Percentiles rank a stretch among this genome's conserved stretches.
Conservation (phyloP, 2,888 invertebrate genomes). For the Hypercompe scribonia region DNA sequence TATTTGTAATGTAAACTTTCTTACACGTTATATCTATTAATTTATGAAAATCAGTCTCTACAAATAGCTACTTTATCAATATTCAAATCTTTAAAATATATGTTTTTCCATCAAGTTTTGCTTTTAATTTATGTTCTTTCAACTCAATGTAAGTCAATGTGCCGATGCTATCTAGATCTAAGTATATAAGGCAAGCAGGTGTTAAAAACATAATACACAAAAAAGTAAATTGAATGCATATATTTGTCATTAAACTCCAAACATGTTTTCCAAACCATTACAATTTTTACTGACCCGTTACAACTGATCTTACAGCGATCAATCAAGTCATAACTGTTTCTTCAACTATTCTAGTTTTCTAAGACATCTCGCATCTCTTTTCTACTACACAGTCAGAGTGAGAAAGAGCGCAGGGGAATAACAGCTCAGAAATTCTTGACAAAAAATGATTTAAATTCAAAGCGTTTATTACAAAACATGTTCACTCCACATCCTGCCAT, state of each 20-base stretch:
- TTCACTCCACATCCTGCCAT: slow-evolving; percentile 15
- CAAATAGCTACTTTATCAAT: too few relatives aligned
- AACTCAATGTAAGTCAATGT: not conserved
- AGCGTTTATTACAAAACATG: slow-evolving; percentile 22
- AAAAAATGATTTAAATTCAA: slow-evolving; percentile 15
- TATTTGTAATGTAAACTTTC: not conserved
- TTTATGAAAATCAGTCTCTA: too few relatives aligned
- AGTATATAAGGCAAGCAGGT: not conserved
- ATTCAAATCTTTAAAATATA: too few relatives aligned
- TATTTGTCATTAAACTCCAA: not conserved
- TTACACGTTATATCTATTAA: not conserved
- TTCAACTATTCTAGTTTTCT: slow-evolving; percentile 6
- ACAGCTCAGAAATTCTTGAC: slow-evolving; percentile 32
- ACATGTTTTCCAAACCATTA: slow-evolving; percentile 1
- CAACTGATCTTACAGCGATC: not conserved
- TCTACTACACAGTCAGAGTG: slow-evolving; percentile 7
- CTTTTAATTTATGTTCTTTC: not conserved
- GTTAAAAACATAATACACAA: not conserved
- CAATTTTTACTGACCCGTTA: not conserved
- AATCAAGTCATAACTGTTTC: not conserved
- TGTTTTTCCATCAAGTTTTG: too few relatives aligned
- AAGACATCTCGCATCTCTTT: slow-evolving; percentile 9
- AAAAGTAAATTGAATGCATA: not conserved
- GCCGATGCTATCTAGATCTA: not conserved
- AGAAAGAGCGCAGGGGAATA: slow-evolving; percentile 45